These are phyloP conservation scores for Prunella himalayana DNA, from an alignment of 2,113 vertebrate genomes.

Conservation along the genomic window DNA sequence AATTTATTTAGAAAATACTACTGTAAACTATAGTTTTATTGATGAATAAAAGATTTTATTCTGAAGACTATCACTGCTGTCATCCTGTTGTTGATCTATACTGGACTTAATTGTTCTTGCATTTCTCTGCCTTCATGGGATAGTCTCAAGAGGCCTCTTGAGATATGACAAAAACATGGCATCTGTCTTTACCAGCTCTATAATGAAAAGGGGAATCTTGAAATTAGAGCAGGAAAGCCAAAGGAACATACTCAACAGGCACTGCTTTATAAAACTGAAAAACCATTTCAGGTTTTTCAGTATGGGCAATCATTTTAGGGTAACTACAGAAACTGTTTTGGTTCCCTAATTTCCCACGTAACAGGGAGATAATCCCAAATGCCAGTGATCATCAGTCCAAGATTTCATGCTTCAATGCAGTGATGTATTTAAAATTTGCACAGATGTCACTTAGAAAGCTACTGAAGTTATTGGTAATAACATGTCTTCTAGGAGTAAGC, in stretches of 20 bases:
- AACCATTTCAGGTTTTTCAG: neutral
- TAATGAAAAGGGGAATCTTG: neutral
- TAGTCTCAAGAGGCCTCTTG: neutral
- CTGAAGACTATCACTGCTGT: constrained; percentile 61
- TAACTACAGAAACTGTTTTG: neutral
- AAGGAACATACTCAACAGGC: neutral
- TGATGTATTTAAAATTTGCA: neutral
- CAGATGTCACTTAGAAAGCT: neutral
- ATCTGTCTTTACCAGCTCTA: neutral
- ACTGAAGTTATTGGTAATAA: neutral
- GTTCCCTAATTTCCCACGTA: neutral
- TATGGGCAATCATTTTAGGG: neutral
- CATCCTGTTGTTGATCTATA: neutral
- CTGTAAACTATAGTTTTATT: constrained; percentile 87
- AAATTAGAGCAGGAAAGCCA: neutral
- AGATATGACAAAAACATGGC: neutral
- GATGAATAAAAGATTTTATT: constrained; percentile 85
- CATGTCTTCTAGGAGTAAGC: neutral
- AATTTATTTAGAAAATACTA: constrained; percentile 91
- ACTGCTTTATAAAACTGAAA: neutral
- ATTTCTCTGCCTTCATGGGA: neutral
- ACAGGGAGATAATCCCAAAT: neutral
- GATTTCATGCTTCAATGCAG: fast-evolving
- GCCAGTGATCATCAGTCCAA: neutral
- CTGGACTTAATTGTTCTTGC: neutral